Base-by-base conservation (phyloP, 2,797 vertebrate genomes). In the Borostomias antarcticus region DNA sequence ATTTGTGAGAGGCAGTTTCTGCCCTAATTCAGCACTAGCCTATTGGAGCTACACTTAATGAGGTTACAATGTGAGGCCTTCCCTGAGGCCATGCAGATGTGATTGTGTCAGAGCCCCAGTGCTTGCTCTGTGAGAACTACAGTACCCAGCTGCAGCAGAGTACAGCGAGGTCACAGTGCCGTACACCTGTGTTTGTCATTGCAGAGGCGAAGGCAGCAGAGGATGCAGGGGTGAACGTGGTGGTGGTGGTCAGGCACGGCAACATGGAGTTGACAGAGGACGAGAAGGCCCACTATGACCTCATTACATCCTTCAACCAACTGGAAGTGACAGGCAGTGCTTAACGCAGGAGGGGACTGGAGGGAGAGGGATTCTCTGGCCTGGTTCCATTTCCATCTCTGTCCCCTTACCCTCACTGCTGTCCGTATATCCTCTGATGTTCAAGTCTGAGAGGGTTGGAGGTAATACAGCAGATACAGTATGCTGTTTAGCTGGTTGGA, bases 131-230 rank as follows among this genome's bases (percentile, higher is more conserved):
- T n/a, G n/a, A n/a, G n/a, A n/a, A n/a, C n/a, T n/a, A n/a, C n/a
- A n/a, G n/a, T n/a, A n/a, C n/a, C n/a, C n/a, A n/a, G n/a, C n/a
- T n/a, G n/a, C n/a, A n/a, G n/a, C n/a, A n/a, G n/a, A n/a, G n/a
- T n/a, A n/a, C n/a, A n/a, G n/a, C n/a, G n/a, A n/a, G n/a, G n/a
- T n/a, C n/a, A n/a, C n/a, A n/a, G n/a, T n/a, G n/a, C n/a, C n/a
- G n/a, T n/a, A n/a, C n/a, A n/a, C n/a, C n/a, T 43, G 5, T 25
- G 57, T 70, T 75, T 74, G 58, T 71, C 7, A 0, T 72, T 69
- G 23, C 90, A 99, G 97, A 99, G 89, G 97, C 97, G 3, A 94
- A 91, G n/a, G 96, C 97, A 0, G 97, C 97, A 0, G 94, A 97
- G 76, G 95, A 96, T 5, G 97, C 94, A 0, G 94, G 95, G 0